Evolutionary conservation across 1,140 invertebrate genomes (phyloP).

Genomic region (Agrypnia vestita): DNA sequence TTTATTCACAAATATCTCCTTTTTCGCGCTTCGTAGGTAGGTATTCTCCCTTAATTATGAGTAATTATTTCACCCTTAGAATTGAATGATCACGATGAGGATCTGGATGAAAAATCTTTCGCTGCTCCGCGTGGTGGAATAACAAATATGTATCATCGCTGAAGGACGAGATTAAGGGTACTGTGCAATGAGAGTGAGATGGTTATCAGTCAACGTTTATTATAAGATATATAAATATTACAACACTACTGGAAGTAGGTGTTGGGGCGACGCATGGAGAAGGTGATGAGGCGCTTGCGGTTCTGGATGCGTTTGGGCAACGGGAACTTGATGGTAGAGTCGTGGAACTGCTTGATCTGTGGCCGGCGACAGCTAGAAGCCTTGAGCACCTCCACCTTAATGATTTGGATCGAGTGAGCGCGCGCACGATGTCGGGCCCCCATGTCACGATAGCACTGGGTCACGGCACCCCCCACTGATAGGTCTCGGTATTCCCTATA

Average conservation of each 20-base stretch:
- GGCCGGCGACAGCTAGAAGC: conserved; percentile 92
- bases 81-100: too few species aligned
- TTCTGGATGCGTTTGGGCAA: conserved; percentile 93
- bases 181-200: too few species aligned
- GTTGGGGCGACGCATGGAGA: conserved; percentile 92
- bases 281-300: conserved; percentile 84
- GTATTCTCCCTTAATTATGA: too few species aligned
- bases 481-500: conserved; percentile 99
- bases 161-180: too few species aligned
- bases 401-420: conserved; percentile 98
- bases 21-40: too few species aligned
- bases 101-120: too few species aligned
- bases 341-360: conserved; percentile 98
- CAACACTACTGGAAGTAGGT: conserved; percentile 92
- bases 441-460: conserved; percentile 99
- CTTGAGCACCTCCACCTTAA: conserved; percentile 94
- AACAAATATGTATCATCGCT: too few species aligned
- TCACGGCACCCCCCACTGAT: conserved; percentile 95
- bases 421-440: conserved; percentile 97
- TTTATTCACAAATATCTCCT: too few species aligned
- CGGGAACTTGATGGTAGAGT: conserved; percentile 96
- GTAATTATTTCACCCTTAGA: too few species aligned
- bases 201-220: not conserved
- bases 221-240: not conserved
- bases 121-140: too few species aligned